Conservation (phyloP, 2,888 invertebrate species). For the Tetramorium bicarinatum region DNA sequence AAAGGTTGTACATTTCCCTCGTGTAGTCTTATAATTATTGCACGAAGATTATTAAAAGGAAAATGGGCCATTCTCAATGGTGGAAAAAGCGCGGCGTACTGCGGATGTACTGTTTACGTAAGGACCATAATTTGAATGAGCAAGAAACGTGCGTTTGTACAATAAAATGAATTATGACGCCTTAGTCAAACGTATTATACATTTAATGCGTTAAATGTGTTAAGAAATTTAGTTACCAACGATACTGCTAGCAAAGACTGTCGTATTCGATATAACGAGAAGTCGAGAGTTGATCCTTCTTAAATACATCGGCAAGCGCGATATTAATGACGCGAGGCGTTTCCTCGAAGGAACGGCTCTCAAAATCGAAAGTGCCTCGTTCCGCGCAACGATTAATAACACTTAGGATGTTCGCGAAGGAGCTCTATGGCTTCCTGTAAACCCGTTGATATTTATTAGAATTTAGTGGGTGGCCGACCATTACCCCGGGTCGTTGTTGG, state of each 20-base stretch:
- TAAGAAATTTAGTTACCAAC: neutral
- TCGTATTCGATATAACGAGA: neutral
- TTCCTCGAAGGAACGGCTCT: neutral
- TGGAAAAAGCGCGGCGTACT: conserved; percentile 7
- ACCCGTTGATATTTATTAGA: conserved; percentile 81
- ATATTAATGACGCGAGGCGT: conserved; percentile 61
- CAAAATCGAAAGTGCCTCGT: conserved; percentile 66
- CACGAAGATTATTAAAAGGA: conserved; percentile 72
- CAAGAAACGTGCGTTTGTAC: neutral
- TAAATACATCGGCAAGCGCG: conserved; percentile 29
- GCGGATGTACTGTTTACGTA: neutral
- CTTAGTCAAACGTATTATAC: neutral
- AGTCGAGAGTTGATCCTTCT: neutral
- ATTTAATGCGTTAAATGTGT: neutral
- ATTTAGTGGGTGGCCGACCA: conserved; percentile 77
- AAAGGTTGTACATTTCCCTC: conserved; percentile 58
- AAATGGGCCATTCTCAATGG: conserved; percentile 56
- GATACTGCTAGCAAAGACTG: neutral
- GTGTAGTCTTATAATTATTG: conserved; percentile 72
- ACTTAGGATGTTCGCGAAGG: conserved; percentile 67
- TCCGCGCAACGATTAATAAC: conserved; percentile 71
- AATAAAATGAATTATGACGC: neutral
- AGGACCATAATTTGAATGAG: neutral
- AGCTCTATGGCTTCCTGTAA: conserved; percentile 51
- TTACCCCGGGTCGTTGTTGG: conserved; percentile 68